Conservation (phyloP, 2,888 invertebrate genomes). For the Ophion obscuratus region DNA sequence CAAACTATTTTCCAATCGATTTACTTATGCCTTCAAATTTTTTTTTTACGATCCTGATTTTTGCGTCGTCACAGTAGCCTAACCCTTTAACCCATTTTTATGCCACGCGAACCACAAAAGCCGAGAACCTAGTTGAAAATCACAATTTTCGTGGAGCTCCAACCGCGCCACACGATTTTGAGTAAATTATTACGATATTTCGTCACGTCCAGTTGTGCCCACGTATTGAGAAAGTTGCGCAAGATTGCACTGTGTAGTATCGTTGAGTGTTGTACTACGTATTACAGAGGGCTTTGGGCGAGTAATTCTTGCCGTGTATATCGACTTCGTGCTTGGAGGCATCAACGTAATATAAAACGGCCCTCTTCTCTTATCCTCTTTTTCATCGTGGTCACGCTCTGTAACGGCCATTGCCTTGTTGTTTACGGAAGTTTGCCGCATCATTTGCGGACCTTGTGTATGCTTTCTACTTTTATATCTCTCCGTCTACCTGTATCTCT, state of each 20-base stretch:
- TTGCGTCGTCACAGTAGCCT: too few relatives aligned
- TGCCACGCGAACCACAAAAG: too few relatives aligned
- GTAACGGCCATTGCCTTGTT: slow-evolving; percentile 67
- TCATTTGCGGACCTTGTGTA: slow-evolving; percentile 53
- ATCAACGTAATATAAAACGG: slow-evolving; percentile 50
- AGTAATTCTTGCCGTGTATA: slow-evolving; percentile 33
- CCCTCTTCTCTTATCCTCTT: slow-evolving; percentile 49
- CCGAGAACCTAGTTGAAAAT: too few relatives aligned
- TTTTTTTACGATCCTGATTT: too few relatives aligned
- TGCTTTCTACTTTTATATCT: slow-evolving; percentile 42
- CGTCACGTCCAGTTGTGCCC: too few relatives aligned
- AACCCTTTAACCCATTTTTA: too few relatives aligned
- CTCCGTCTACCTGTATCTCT: slow-evolving; percentile 17
- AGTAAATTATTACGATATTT: too few relatives aligned
- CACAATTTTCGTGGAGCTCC: too few relatives aligned
- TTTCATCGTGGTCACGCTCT: slow-evolving; percentile 60
- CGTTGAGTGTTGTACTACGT: neutral
- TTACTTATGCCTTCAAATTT: too few relatives aligned
- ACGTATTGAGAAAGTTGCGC: neutral
- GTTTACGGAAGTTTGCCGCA: slow-evolving; percentile 71
- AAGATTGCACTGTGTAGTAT: neutral
- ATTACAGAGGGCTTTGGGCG: slow-evolving; percentile 8
- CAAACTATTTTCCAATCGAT: too few relatives aligned
- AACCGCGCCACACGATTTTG: too few relatives aligned
- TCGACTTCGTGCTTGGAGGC: slow-evolving; percentile 52